Evolutionary conservation across 2,113 vertebrate genomes (phyloP), one percentile per base, ranked within the genome.

Genomic region (Sceloporus tristichus): DNA sequence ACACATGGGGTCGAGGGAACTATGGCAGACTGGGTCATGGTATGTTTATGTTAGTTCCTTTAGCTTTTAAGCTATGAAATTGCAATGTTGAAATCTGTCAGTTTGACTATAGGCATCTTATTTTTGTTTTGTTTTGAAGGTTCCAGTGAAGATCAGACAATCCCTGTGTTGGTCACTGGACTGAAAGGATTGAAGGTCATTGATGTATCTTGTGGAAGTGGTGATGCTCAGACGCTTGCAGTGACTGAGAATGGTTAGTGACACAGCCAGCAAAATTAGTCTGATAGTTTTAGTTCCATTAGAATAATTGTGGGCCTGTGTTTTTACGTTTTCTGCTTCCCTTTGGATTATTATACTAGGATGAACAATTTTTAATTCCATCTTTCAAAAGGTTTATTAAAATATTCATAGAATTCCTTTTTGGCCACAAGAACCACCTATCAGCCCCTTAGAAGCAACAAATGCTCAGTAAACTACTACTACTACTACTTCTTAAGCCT

Each of bases 1-100:
- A 98, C 62, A 99, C 99, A 0, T 99, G 99, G 99, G 99, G 99
- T 76, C 94, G 99, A 38, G 99, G 99, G 56, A 99, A 99, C 97
- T 99, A 99, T 1, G 99, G 99, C 85, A 97, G 99, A 0, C 97
- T 99, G 70, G 99, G 99, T 59, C 99, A 99, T 4, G 99, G 99
- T 99, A 96, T 0, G 95, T 92, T 62, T 29, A 25, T 9, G 3
- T 0, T 62, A 1, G 1, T 42, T 2, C 65, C 34, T 66, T 82
- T 66, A 66, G 65, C 16, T 10, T 40, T 2, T 77, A 90, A 25
- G 82, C 88, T 42, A 29, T 81, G 21, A 4, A 25, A 68, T 1
- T 59, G 1, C 18, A 53, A 65, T 77, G 18, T 73, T 6, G 8
- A 11, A 13, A 29, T 53, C 13, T 62, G 13, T 14, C 19, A 38